These are phyloP conservation scores for Phaethornis superciliosus DNA, from an alignment of 2,113 vertebrate genomes.

Conservation along the genomic window DNA sequence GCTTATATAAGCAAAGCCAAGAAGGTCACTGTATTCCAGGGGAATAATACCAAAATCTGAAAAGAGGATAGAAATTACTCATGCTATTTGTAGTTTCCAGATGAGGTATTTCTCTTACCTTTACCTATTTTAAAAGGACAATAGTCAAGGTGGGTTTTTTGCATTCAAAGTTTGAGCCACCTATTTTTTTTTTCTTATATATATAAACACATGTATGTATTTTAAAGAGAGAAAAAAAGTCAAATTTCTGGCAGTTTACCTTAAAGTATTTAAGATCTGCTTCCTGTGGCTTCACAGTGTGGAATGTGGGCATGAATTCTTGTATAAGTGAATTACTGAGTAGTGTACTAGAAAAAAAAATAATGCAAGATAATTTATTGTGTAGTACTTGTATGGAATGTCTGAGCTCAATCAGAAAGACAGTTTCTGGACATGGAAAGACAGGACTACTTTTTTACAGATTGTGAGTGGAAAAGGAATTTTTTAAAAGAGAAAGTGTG, in stretches of 20 bases:
- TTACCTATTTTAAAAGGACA: constrained; percentile 54
- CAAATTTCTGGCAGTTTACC: neutral
- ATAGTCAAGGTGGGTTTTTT: neutral
- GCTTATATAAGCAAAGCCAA: constrained; percentile 17
- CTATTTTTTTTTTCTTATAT: neutral
- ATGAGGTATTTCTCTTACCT: constrained; percentile 20
- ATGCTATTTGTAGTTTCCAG: constrained; percentile 5
- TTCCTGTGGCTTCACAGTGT: neutral
- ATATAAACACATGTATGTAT: neutral
- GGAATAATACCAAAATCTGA: constrained; percentile 64
- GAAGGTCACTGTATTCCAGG: constrained; percentile 45
- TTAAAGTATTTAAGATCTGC: neutral
- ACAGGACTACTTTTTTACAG: neutral
- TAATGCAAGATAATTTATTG: neutral
- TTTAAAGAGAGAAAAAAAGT: neutral
- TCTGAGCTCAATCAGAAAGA: neutral
- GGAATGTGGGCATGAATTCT: neutral
- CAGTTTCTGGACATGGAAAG: neutral
- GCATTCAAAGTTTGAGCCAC: neutral
- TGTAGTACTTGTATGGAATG: neutral
- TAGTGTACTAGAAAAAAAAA: neutral
- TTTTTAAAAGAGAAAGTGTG: neutral
- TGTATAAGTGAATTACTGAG: neutral
- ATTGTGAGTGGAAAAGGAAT: neutral
- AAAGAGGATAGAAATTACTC: constrained; percentile 11